Conservation (phyloP, 2,888 invertebrate genomes). For the Cryptus armator region DNA sequence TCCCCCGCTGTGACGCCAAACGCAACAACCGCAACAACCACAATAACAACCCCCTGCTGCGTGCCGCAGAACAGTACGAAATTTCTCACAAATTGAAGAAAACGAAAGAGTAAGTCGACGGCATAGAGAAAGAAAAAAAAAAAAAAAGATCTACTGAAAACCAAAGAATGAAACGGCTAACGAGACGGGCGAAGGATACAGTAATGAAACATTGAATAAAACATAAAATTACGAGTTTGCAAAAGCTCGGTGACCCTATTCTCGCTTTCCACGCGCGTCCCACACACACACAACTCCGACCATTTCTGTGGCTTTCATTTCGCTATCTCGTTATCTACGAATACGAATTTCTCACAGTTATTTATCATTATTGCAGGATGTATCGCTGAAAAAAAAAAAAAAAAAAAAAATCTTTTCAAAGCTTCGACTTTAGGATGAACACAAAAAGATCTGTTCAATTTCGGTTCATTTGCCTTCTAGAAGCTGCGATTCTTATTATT, state of each 20-base stretch:
- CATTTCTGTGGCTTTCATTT: not conserved
- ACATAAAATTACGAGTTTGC: not conserved
- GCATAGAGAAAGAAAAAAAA: not conserved
- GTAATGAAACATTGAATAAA: conserved; percentile 9
- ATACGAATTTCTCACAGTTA: not conserved
- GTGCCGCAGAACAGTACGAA: conserved; percentile 20
- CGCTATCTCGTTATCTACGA: not conserved
- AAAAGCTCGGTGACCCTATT: not conserved
- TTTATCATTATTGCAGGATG: not conserved
- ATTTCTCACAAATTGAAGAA: conserved; percentile 17
- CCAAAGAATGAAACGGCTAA: not conserved
- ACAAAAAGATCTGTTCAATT: not conserved
- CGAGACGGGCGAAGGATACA: not conserved
- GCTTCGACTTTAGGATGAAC: not conserved
- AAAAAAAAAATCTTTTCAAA: not conserved
- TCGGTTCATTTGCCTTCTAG: not conserved
- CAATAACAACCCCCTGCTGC: conserved; percentile 31
- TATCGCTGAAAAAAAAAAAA: not conserved
- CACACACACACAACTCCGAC: not conserved
- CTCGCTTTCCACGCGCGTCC: conserved; percentile 1
- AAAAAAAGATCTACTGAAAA: not conserved
- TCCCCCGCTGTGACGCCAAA: conserved; percentile 27
- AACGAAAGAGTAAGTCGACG: conserved; percentile 22
- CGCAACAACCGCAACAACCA: conserved; percentile 19
- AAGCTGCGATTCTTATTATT: not conserved